Evolutionary conservation across 1,140 invertebrate species (phyloP).

Genomic region (Ctenoplectra terminalis): DNA sequence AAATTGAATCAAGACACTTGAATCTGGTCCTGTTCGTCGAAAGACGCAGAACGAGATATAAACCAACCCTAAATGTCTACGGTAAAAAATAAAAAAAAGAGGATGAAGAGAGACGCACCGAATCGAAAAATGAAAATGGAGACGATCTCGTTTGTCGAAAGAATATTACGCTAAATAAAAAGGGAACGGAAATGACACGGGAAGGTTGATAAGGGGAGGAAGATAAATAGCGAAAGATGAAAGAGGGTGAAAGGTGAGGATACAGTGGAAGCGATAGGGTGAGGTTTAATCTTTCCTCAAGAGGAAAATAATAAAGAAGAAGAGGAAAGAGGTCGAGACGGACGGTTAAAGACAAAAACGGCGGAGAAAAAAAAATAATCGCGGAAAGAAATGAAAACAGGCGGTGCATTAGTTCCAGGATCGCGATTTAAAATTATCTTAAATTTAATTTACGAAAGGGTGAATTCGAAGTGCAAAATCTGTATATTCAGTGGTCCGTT

Average conservation of each 20-base stretch:
- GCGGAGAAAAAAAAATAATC: not conserved
- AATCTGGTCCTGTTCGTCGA: too few species aligned
- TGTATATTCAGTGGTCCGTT: too few species aligned
- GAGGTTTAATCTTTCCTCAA: constrained; percentile 40
- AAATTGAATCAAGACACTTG: too few species aligned
- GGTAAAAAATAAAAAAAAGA: not conserved
- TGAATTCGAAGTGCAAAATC: too few species aligned
- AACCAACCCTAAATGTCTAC: too few species aligned
- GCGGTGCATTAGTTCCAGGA: not conserved
- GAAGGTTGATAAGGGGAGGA: constrained; percentile 41
- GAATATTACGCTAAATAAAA: constrained; percentile 43
- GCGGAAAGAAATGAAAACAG: constrained; percentile 1
- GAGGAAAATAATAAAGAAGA: constrained; percentile 39
- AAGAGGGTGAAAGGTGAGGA: constrained; percentile 31
- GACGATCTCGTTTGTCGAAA: not conserved
- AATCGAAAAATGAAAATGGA: not conserved
- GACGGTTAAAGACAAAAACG: not conserved
- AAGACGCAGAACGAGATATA: too few species aligned
- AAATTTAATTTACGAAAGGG: too few species aligned
- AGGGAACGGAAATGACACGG: constrained; percentile 29
- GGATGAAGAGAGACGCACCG: not conserved
- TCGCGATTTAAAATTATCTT: not conserved
- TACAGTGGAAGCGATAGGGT: constrained; percentile 18
- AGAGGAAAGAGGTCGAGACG: not conserved
- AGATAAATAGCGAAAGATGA: constrained; percentile 52